These are phyloP conservation scores for Stichodactyla mertensii DNA, from an alignment of 64 coral and sea anemone genomes.

Conservation along the genomic window DNA sequence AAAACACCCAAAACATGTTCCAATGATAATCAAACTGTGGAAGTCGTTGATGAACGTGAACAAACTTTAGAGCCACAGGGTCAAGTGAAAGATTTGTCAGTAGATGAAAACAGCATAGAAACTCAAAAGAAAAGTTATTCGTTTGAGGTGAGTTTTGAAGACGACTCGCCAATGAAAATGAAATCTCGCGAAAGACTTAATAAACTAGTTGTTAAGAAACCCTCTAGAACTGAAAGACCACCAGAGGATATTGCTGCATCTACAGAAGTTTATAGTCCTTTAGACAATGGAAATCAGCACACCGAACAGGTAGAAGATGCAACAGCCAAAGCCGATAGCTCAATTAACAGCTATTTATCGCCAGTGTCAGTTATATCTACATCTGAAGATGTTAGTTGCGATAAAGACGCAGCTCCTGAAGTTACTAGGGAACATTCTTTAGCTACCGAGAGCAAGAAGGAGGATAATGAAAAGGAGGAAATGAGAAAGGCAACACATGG, in stretches of 20 bases:
- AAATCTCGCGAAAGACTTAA: not conserved
- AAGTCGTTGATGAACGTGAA: not conserved
- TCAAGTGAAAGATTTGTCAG: not conserved
- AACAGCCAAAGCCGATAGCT: not conserved
- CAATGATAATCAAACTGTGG: not conserved
- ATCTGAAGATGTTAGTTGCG: too few relatives aligned
- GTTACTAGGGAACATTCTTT: not conserved
- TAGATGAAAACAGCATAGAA: not conserved
- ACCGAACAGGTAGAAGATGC: not conserved
- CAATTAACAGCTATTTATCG: not conserved
- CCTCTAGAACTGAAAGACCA: not conserved
- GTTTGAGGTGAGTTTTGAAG: constrained; percentile 44
- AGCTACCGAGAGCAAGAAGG: not conserved
- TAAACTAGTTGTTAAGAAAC: not conserved
- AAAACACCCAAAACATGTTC: not conserved
- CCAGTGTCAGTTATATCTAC: not conserved
- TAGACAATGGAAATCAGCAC: not conserved
- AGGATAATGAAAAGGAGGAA: not conserved
- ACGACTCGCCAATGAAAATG: not conserved
- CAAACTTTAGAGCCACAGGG: not conserved
- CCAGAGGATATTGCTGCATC: not conserved
- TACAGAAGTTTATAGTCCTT: not conserved
- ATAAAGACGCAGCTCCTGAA: not conserved
- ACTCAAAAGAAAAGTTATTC: not conserved
- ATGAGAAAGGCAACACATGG: not conserved